phyloP scores from a whole-genome alignment of 2,888 invertebrate genomes.

The Beris chalybata region DNA sequence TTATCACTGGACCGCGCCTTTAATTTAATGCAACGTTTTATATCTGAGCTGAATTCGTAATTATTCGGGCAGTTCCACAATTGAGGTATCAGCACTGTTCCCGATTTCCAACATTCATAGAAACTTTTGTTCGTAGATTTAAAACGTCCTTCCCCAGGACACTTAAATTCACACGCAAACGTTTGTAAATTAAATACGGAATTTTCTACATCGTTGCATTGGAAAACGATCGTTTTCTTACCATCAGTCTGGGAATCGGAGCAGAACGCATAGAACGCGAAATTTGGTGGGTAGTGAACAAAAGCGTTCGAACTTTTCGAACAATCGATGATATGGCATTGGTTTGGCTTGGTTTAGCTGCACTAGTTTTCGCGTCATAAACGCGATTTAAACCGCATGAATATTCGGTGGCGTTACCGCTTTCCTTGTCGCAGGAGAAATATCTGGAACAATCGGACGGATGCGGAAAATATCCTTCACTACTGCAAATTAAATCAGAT shows the following conservation, averaged over 20 bases:
- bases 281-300: conserved; percentile 18
- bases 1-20: too few relatives aligned
- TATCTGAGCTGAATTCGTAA: too few relatives aligned
- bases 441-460: conserved; percentile 32
- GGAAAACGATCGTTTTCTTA: conserved; percentile 8
- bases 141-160: conserved; percentile 18
- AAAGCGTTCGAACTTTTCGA: not conserved
- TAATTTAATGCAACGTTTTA: too few relatives aligned
- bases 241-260: not conserved
- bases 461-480: conserved; percentile 34
- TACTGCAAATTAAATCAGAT: conserved; percentile 23
- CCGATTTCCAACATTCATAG: conserved; percentile 20
- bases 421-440: conserved; percentile 23
- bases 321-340: conserved; percentile 33
- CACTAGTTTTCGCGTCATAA: conserved; percentile 20
- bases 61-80: conserved; percentile 4
- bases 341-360: not conserved
- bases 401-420: conserved; percentile 23
- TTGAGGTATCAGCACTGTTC: not conserved
- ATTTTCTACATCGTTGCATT: conserved; percentile 4
- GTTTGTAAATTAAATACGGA: conserved; percentile 18
- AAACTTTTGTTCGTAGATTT: conserved; percentile 7
- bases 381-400: conserved; percentile 24
- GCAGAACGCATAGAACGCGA: conserved; percentile 33
- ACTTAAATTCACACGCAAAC: conserved; percentile 18